Conservation (phyloP, 1,140 invertebrate species). For the Hylaeus anthracinus region DNA sequence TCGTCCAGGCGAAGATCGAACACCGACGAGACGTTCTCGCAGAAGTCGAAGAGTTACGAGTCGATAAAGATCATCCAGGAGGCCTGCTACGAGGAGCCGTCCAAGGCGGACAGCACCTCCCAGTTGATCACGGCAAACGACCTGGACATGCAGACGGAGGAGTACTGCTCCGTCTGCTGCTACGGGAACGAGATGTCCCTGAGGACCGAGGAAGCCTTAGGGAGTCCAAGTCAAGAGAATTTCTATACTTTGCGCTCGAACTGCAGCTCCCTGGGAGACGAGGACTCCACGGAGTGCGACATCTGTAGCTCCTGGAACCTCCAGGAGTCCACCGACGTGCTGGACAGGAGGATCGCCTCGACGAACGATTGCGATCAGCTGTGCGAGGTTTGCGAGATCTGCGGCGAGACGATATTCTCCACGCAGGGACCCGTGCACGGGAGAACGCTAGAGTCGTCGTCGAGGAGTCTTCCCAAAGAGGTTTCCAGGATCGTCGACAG, state of each 20-base stretch:
- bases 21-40: slow-evolving; percentile 59
- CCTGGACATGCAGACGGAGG: slow-evolving; percentile 69
- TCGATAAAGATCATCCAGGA: slow-evolving; percentile 72
- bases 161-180: slow-evolving; percentile 76
- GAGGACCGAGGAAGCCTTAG: slow-evolving; percentile 45
- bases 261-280: slow-evolving; percentile 71
- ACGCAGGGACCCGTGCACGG: not conserved
- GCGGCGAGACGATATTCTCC: slow-evolving; percentile 66
- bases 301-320: slow-evolving; percentile 76
- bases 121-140: slow-evolving; percentile 64
- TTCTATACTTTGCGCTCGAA: slow-evolving; percentile 73
- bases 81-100: slow-evolving; percentile 41
- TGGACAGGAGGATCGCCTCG: slow-evolving; percentile 44
- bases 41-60: slow-evolving; percentile 79
- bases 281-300: slow-evolving; percentile 77
- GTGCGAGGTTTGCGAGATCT: slow-evolving; percentile 76
- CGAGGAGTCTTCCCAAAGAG: slow-evolving; percentile 26
- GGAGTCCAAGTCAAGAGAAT: slow-evolving; percentile 62
- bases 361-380: slow-evolving; percentile 50
- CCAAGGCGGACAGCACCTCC: slow-evolving; percentile 70
- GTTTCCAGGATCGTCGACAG: slow-evolving; percentile 36
- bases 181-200: slow-evolving; percentile 68
- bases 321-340: slow-evolving; percentile 60
- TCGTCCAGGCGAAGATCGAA: slow-evolving; percentile 38
- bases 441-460: not conserved